Evolutionary conservation across 1,140 invertebrate genomes (phyloP).

Genomic region (Drosophila bocqueti): DNA sequence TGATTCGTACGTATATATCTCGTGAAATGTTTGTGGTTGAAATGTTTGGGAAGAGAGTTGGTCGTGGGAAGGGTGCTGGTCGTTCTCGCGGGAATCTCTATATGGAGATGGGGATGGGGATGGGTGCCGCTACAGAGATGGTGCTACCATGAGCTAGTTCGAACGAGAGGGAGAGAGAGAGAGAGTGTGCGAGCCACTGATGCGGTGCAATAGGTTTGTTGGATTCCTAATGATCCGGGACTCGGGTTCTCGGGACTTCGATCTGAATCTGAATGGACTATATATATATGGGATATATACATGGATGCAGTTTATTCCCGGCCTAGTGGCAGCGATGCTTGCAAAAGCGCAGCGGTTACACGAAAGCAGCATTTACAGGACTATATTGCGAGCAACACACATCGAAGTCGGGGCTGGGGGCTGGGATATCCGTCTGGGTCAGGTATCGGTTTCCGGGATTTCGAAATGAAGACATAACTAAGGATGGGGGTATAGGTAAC

Average conservation of each 20-base stretch:
- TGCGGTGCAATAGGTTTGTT: slow-evolving; percentile 25
- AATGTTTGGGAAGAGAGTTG: slow-evolving; percentile 13
- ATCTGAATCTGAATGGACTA: slow-evolving; percentile 6
- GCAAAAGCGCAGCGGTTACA: slow-evolving; percentile 30
- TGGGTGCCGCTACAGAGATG: slow-evolving; percentile 19
- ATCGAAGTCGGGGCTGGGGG: slow-evolving; percentile 5
- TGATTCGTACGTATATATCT: slow-evolving; percentile 26
- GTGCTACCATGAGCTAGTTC: slow-evolving; percentile 37
- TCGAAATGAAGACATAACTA: slow-evolving; percentile 32
- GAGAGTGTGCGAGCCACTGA: slow-evolving; percentile 26
- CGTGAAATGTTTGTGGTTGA: slow-evolving; percentile 37
- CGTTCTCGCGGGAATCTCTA: slow-evolving; percentile 3
- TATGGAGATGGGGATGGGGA: background rate
- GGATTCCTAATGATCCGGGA: slow-evolving; percentile 29
- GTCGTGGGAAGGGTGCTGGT: background rate
- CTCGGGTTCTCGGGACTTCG: background rate
- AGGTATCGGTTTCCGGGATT: background rate
- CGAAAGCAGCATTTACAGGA: slow-evolving; percentile 37
- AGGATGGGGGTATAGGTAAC: slow-evolving; percentile 11
- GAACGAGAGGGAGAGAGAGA: background rate
- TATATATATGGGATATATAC: slow-evolving; percentile 25
- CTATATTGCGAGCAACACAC: slow-evolving; percentile 14
- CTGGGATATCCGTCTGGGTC: background rate
- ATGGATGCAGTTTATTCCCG: slow-evolving; percentile 30
- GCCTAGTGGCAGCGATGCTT: slow-evolving; percentile 2